Percentiles rank a stretch among this genome's conserved stretches.
phyloP scores from a whole-genome alignment of 2,888 invertebrate genomes.

The Ceramica pisi region DNA sequence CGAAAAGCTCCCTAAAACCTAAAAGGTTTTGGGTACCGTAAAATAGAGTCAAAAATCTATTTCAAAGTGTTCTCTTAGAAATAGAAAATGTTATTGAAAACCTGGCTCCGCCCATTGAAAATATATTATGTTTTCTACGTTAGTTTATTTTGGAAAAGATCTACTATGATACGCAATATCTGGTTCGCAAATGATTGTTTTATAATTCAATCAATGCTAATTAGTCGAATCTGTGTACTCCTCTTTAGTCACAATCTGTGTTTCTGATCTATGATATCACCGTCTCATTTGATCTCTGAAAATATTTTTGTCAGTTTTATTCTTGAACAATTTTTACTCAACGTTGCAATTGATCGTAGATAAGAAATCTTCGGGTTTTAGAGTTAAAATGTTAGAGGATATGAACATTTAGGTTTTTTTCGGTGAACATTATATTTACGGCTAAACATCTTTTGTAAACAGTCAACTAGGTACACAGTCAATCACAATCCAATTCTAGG shows the following conservation, averaged over 20 bases:
- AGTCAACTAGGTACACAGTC: slow-evolving; percentile 22
- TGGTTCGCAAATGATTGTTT: slow-evolving; percentile 9
- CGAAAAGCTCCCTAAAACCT: slow-evolving; percentile 1
- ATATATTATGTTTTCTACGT: slow-evolving; percentile 53
- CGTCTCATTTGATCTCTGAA: slow-evolving; percentile 13
- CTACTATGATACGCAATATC: background rate
- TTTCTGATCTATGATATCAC: background rate
- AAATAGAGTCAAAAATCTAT: slow-evolving; percentile 34
- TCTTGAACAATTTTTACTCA: background rate
- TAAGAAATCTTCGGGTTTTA: background rate
- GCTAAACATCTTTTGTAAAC: slow-evolving; percentile 49
- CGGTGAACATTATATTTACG: slow-evolving; percentile 10
- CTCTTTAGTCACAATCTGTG: background rate
- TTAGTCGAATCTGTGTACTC: background rate
- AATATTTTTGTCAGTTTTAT: background rate
- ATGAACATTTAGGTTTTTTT: background rate
- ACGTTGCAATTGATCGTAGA: background rate
- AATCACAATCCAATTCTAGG: slow-evolving; percentile 30
- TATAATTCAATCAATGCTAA: slow-evolving; percentile 21
- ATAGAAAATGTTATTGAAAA: slow-evolving; percentile 8
- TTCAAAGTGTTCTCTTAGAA: background rate
- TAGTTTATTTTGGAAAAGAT: slow-evolving; percentile 24
- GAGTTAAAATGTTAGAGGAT: background rate
- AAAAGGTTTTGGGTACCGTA: slow-evolving; percentile 16
- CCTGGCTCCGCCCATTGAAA: slow-evolving; percentile 43